These are phyloP conservation scores for Harpagus bidentatus DNA, from an alignment of 2,113 vertebrate genomes.

Conservation along the genomic window DNA sequence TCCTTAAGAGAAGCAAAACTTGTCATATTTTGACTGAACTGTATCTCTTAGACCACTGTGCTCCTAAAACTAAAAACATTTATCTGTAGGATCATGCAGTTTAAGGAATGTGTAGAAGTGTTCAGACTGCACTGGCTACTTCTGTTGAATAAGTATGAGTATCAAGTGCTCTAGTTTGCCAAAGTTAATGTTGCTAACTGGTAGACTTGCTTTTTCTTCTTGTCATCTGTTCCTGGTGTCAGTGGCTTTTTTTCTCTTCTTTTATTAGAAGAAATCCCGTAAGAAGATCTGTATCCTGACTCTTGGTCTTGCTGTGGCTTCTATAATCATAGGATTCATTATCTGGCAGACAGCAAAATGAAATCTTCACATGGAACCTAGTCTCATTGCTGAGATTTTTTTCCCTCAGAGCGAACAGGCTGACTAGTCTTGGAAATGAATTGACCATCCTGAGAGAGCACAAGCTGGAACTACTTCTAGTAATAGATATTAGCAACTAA, in stretches of 20 bases:
- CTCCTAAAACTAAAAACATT: not conserved
- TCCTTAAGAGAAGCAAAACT: not conserved
- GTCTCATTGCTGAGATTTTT: conserved; percentile 12
- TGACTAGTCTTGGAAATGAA: conserved; percentile 58
- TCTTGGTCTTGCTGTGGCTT: conserved; percentile 77
- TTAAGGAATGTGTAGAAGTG: not conserved
- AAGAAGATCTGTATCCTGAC: conserved; percentile 97
- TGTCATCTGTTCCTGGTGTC: not conserved
- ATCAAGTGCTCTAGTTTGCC: not conserved
- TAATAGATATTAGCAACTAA: conserved; percentile 76
- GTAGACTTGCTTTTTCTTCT: not conserved
- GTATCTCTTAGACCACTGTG: not conserved
- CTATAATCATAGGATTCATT: conserved; percentile 76
- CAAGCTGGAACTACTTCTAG: conserved; percentile 65
- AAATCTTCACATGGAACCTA: conserved; percentile 44
- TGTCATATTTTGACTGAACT: not conserved
- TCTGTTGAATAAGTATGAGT: not conserved
- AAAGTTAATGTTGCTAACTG: not conserved
- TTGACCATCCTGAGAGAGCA: conserved; percentile 58
- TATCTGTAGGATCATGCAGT: not conserved
- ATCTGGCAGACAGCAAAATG: conserved; percentile 74
- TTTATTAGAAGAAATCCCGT: conserved; percentile 90
- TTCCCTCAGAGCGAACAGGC: conserved; percentile 33
- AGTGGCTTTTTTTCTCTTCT: conserved; percentile 4
- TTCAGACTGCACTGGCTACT: not conserved